phyloP scores from a whole-genome alignment of 2,888 invertebrate species.

The Calliscelio sp. region DNA sequence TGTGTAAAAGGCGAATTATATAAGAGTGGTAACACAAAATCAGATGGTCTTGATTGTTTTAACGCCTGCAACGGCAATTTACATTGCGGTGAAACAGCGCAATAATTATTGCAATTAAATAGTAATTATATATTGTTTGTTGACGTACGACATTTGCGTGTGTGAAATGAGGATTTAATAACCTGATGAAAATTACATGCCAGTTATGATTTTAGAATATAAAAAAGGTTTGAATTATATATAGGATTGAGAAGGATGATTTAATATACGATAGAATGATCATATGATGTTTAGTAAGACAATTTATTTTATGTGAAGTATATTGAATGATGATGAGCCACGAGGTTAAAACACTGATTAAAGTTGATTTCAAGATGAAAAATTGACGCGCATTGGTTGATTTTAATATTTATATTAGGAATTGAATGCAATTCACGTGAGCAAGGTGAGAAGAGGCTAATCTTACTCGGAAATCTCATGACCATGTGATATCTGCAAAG shows the following conservation, averaged over 20 bases:
- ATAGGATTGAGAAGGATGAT: slow-evolving; percentile 20
- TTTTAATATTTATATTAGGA: slow-evolving; percentile 14
- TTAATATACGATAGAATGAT: slow-evolving; percentile 13
- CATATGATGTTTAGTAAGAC: too few relatives aligned
- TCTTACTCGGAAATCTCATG: slow-evolving; percentile 81
- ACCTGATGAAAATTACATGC: slow-evolving; percentile 35
- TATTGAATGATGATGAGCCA: too few relatives aligned
- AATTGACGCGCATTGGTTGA: background rate
- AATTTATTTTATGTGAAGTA: too few relatives aligned
- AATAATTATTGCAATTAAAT: slow-evolving; percentile 62
- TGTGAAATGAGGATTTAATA: slow-evolving; percentile 40
- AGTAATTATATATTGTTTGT: slow-evolving; percentile 65
- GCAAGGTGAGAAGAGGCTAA: slow-evolving; percentile 76
- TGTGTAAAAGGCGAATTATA: slow-evolving; percentile 46
- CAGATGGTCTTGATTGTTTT: slow-evolving; percentile 59
- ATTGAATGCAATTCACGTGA: slow-evolving; percentile 73
- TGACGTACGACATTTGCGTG: slow-evolving; percentile 56
- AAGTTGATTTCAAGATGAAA: background rate
- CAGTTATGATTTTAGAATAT: slow-evolving; percentile 32
- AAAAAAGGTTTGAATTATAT: slow-evolving; percentile 20
- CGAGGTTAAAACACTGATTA: too few relatives aligned
- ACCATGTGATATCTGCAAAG: slow-evolving; percentile 79
- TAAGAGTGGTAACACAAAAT: slow-evolving; percentile 51
- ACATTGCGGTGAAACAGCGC: slow-evolving; percentile 32
- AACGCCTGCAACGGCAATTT: slow-evolving; percentile 59